phyloP scores from a whole-genome alignment of 2,113 vertebrate genomes.

The Isichthys henryi region DNA sequence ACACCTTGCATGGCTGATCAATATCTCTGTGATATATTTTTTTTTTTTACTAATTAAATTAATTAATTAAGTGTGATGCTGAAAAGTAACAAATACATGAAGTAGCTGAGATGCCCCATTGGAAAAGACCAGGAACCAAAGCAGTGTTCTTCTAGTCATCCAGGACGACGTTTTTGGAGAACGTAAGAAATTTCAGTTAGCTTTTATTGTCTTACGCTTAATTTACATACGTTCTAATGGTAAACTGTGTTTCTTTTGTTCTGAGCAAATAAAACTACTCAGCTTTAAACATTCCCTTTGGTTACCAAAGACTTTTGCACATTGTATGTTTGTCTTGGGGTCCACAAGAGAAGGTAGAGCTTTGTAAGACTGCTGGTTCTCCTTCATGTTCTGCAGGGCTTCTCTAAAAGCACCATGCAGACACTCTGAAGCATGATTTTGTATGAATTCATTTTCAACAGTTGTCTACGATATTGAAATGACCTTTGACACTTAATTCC shows the following conservation, averaged over 20 bases:
- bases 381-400: not conserved
- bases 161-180: too few relatives aligned
- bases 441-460: not conserved
- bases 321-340: not conserved
- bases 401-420: not conserved
- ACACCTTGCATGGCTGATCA: too few relatives aligned
- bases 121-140: too few relatives aligned
- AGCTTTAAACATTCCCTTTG: not conserved
- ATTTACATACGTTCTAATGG: too few relatives aligned
- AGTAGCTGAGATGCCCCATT: too few relatives aligned
- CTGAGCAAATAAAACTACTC: not conserved
- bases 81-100: too few relatives aligned
- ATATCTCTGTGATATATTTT: too few relatives aligned
- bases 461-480: not conserved
- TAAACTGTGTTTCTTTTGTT: not conserved
- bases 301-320: not conserved
- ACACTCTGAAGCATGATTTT: not conserved
- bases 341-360: not conserved
- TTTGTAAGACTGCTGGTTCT: not conserved
- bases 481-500: constrained; percentile 2
- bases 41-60: too few relatives aligned
- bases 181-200: too few relatives aligned
- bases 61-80: too few relatives aligned
- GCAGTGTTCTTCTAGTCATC: too few relatives aligned
- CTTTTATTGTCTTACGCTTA: too few relatives aligned